phyloP scores from a whole-genome alignment of 2,113 vertebrate genomes.

The Phaethon lepturus region DNA sequence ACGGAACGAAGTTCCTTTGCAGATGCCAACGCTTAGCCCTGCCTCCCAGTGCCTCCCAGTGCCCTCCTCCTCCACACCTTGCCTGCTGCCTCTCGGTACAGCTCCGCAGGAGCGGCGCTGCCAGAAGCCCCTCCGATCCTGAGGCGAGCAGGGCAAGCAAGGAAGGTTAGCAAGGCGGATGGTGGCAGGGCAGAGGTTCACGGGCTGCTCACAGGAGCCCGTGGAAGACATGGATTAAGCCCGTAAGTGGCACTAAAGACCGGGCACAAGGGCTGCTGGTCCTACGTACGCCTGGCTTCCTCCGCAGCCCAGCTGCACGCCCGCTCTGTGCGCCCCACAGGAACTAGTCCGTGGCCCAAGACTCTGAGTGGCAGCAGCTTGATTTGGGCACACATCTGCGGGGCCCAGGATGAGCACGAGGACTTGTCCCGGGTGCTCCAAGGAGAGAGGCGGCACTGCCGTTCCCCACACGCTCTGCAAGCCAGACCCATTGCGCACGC shows the following conservation, averaged over 20 bases:
- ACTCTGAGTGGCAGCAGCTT: not conserved
- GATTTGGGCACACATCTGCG: not conserved
- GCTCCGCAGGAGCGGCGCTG: not conserved
- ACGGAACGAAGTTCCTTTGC: accelerated
- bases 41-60: accelerated
- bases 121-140: not conserved
- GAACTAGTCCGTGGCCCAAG: not conserved
- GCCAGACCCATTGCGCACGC: not conserved
- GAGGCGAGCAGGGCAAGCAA: not conserved
- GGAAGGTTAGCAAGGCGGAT: not conserved
- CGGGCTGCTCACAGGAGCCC: not conserved
- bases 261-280: not conserved
- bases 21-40: not conserved
- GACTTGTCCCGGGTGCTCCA: not conserved
- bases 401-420: not conserved
- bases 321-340: not conserved
- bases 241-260: accelerated
- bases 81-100: accelerated
- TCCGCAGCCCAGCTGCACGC: accelerated
- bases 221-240: accelerated
- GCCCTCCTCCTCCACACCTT: not conserved
- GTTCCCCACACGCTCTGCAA: not conserved
- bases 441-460: not conserved
- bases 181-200: not conserved
- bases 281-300: accelerated